Evolutionary conservation across 2,888 invertebrate genomes (phyloP).

Genomic region (Synergus japonicus): DNA sequence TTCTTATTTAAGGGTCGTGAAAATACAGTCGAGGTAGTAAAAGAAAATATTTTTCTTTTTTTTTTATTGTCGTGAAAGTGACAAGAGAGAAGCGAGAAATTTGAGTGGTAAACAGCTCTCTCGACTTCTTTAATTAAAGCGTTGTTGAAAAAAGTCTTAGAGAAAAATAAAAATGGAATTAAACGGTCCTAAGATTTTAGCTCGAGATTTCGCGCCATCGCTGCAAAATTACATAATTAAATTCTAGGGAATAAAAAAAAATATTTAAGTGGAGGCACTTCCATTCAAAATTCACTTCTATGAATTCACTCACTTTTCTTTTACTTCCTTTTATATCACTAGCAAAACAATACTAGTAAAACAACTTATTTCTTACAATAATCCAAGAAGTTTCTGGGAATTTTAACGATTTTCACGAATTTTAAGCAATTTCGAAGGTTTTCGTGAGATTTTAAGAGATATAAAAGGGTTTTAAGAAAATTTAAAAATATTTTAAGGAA

Average conservation of each 20-base stretch:
- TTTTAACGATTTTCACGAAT: too few species aligned
- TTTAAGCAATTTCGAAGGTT: too few species aligned
- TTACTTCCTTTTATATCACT: too few species aligned
- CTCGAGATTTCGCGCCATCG: neutral
- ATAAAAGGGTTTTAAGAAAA: too few species aligned
- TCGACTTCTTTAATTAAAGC: slow-evolving; percentile 15
- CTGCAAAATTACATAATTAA: neutral
- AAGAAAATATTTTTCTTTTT: neutral
- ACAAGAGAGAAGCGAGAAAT: neutral
- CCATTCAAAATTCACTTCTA: neutral
- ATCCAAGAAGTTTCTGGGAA: too few species aligned
- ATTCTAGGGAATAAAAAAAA: neutral
- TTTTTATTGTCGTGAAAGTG: neutral
- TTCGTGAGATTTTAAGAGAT: too few species aligned
- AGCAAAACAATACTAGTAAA: too few species aligned
- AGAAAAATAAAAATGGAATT: neutral
- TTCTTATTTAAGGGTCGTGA: neutral
- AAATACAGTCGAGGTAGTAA: neutral
- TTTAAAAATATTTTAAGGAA: too few species aligned
- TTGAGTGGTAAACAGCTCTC: neutral
- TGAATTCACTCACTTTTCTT: too few species aligned
- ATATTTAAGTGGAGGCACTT: neutral
- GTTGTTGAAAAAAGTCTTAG: neutral
- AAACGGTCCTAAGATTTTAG: neutral
- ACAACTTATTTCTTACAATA: too few species aligned